phyloP scores from a whole-genome alignment of 2,797 vertebrate genomes.

The Pseudomugil tenellus region DNA sequence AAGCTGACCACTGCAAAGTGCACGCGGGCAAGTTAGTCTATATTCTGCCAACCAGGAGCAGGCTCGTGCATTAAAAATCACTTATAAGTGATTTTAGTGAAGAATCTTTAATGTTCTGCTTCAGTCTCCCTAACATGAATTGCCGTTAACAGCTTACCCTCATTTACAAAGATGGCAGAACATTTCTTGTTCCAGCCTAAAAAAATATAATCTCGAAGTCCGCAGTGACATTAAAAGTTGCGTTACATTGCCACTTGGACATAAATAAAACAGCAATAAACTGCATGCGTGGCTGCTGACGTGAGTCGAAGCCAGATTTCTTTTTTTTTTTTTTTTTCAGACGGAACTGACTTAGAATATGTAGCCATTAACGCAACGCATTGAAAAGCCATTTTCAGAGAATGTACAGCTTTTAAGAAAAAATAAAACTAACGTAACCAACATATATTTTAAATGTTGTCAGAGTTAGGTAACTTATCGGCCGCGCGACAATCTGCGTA shows the following conservation, averaged over 20 bases:
- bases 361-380: background rate
- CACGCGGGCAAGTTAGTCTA: slow-evolving; percentile 3
- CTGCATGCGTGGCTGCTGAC: slow-evolving; percentile 57
- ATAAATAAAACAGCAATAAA: slow-evolving; percentile 46
- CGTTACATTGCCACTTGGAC: slow-evolving; percentile 11
- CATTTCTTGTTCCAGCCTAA: background rate
- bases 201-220: background rate
- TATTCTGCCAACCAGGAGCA: slow-evolving; percentile 22
- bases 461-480: slow-evolving; percentile 17
- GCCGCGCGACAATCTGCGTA: slow-evolving; percentile 21
- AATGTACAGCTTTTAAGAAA: background rate
- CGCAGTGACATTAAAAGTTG: slow-evolving; percentile 48
- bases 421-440: background rate
- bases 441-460: background rate
- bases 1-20: slow-evolving; percentile 34
- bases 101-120: background rate
- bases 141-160: background rate
- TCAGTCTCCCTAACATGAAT: slow-evolving; percentile 1
- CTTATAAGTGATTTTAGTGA: slow-evolving; percentile 33
- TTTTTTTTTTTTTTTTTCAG: background rate
- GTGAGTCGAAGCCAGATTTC: slow-evolving; percentile 18
- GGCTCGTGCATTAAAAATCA: slow-evolving; percentile 11
- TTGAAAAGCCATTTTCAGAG: slow-evolving; percentile 18
- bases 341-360: slow-evolving; percentile 26
- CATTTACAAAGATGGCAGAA: background rate